Conservation (phyloP, 2,113 vertebrate genomes). For the Burhinus oedicnemus region DNA sequence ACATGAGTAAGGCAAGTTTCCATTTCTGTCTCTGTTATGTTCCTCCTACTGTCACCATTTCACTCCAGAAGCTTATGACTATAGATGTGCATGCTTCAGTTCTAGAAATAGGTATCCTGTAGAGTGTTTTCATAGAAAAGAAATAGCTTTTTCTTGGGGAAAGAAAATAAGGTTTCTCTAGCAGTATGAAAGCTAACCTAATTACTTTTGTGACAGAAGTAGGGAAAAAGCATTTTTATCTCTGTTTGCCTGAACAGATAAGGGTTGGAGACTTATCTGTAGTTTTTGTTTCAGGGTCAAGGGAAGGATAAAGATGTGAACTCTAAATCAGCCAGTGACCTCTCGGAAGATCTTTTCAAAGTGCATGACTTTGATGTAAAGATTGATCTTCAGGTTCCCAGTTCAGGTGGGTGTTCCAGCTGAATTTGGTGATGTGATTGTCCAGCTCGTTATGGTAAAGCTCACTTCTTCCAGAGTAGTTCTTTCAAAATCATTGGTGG, state of each 20-base stretch:
- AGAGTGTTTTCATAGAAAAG: background rate
- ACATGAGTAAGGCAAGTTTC: slow-evolving; percentile 84
- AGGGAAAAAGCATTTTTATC: background rate
- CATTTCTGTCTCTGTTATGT: background rate
- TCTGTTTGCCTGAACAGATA: background rate
- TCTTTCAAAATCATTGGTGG: background rate
- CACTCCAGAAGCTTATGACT: background rate
- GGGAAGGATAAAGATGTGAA: slow-evolving; percentile 91
- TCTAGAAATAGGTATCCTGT: background rate
- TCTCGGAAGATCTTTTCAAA: slow-evolving; percentile 99
- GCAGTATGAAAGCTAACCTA: background rate
- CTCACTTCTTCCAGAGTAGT: background rate
- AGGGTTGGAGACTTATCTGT: background rate
- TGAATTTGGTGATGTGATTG: background rate
- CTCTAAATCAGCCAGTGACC: slow-evolving; percentile 91
- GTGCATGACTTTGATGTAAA: slow-evolving; percentile 99
- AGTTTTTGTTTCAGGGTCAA: slow-evolving; percentile 77
- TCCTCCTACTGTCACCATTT: background rate
- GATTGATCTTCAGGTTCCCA: slow-evolving; percentile 98
- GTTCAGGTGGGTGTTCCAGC: slow-evolving; percentile 84
- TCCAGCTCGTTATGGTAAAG: background rate
- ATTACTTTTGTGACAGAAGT: background rate
- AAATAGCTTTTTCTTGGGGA: background rate
- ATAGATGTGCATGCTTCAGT: background rate
- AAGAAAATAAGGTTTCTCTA: background rate